Conservation (phyloP, 2,888 invertebrate species). For the Drosophila fulvimacula region DNA sequence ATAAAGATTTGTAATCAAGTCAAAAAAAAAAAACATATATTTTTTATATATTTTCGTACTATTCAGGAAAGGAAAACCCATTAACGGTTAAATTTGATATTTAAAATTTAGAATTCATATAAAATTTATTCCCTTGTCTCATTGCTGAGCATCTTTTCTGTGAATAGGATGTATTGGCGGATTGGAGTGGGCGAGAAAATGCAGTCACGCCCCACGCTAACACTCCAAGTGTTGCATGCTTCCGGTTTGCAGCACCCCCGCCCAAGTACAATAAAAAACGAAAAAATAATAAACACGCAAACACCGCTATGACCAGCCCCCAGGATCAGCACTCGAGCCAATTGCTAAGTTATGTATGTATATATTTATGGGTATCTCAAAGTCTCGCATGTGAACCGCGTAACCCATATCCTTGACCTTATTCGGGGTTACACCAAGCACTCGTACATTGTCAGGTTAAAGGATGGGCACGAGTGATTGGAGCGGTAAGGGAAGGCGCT, state of each 20-base stretch:
- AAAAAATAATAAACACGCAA: conserved; percentile 50
- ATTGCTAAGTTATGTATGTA: not conserved
- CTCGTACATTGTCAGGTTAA: conserved; percentile 53
- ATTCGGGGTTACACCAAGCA: conserved; percentile 37
- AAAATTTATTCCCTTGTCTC: no score
- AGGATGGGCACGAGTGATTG: no score
- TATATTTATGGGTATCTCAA: conserved; percentile 13
- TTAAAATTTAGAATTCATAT: no score
- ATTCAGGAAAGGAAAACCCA: no score
- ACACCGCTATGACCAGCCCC: conserved; percentile 19
- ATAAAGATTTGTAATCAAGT: no score
- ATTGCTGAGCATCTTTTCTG: not conserved
- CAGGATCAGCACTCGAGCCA: conserved; percentile 23
- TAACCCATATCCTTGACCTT: conserved; percentile 69
- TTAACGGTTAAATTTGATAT: no score
- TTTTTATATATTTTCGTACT: no score
- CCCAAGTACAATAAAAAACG: conserved; percentile 40
- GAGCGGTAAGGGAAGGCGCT: not conserved
- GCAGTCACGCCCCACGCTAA: conserved; percentile 22
- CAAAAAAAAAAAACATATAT: no score
- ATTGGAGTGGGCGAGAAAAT: not conserved
- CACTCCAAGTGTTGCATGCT: conserved; percentile 27
- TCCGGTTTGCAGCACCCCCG: conserved; percentile 50
- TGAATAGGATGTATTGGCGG: not conserved
- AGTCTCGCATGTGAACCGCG: conserved; percentile 35